Conservation (phyloP, 2,113 vertebrate genomes). For the Synodontis membranacea region DNA sequence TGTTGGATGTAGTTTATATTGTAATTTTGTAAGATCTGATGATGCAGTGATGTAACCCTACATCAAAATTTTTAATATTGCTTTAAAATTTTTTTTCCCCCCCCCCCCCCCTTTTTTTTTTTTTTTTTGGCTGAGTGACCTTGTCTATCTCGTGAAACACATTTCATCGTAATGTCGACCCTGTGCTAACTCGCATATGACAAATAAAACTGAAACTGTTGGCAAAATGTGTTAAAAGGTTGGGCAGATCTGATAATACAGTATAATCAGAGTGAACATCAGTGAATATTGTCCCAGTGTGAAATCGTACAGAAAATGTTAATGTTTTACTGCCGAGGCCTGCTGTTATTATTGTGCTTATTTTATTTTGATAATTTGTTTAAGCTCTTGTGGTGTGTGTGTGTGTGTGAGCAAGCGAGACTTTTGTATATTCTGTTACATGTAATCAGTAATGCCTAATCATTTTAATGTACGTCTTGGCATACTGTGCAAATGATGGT, state of each 20-base stretch:
- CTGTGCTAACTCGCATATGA: no score
- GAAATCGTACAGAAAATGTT: not conserved
- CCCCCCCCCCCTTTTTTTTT: no score
- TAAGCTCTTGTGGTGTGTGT: not conserved
- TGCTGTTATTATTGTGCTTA: not conserved
- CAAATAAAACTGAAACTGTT: no score
- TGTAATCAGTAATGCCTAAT: not conserved
- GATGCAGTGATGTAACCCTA: no score
- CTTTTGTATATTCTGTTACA: not conserved
- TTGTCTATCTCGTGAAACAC: no score
- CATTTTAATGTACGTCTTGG: not conserved
- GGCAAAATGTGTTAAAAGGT: not conserved
- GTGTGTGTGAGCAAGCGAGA: not conserved
- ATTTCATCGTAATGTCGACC: no score
- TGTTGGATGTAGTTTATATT: no score
- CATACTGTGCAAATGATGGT: not conserved
- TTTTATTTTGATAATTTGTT: not conserved
- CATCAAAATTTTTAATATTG: no score
- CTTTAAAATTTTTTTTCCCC: no score
- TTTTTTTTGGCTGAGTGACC: no score
- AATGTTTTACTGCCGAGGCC: not conserved
- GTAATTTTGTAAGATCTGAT: no score
- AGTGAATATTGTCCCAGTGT: not conserved
- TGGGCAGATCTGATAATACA: not conserved
- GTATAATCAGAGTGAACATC: not conserved